Evolutionary conservation across 2,113 vertebrate species (phyloP).

Genomic region (Nymphicus hollandicus): DNA sequence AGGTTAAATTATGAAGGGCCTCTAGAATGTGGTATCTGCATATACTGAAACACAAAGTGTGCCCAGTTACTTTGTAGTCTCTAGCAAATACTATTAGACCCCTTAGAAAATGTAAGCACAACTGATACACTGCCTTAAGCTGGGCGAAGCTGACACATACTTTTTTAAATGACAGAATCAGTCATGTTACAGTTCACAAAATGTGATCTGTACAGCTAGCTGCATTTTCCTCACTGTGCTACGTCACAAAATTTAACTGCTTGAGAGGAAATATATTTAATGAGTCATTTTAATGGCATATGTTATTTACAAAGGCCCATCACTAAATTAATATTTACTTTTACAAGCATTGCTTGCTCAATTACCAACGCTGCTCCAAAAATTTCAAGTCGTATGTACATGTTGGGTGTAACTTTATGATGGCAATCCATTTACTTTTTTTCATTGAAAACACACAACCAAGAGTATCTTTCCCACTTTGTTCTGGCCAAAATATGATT

Average conservation of each 20-base stretch:
- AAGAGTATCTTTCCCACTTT: neutral
- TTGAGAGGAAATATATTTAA: neutral
- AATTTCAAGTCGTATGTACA: neutral
- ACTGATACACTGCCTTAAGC: neutral
- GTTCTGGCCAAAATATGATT: neutral
- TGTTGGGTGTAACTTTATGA: neutral
- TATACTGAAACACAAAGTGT: neutral
- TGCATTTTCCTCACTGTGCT: neutral
- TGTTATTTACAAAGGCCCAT: neutral
- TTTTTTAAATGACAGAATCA: neutral
- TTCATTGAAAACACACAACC: neutral
- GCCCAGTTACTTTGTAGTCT: neutral
- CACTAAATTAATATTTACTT: neutral
- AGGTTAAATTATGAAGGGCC: neutral
- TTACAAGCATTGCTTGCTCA: neutral
- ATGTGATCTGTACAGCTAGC: neutral
- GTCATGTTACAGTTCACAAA: neutral
- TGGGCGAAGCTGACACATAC: neutral
- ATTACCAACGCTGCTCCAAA: neutral
- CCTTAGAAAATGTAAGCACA: neutral
- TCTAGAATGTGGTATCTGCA: neutral
- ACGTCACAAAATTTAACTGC: neutral
- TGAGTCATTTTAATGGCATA: neutral
- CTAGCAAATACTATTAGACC: neutral
- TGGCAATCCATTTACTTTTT: neutral